These are phyloP conservation scores for Sarcophaga carnaria DNA, from an alignment of 2,888 invertebrate genomes.

Conservation along the genomic window DNA sequence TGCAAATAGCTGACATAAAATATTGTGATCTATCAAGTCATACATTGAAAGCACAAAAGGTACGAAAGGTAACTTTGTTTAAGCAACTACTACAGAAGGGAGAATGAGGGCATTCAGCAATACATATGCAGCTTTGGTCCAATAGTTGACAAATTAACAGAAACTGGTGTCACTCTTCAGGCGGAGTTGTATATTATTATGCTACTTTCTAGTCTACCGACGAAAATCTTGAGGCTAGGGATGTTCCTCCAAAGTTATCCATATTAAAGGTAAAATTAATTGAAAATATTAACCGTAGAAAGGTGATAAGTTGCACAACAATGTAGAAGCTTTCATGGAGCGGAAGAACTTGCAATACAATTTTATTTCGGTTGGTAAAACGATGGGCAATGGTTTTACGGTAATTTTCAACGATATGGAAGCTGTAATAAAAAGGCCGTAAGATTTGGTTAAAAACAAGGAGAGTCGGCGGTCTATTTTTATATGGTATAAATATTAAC, in stretches of 20 bases:
- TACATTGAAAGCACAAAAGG: background rate
- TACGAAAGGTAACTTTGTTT: conserved; percentile 36
- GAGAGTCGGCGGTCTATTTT: conserved; percentile 27
- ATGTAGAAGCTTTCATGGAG: conserved; percentile 34
- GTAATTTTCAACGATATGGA: conserved; percentile 83
- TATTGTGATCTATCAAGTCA: no score
- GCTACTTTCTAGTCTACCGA: conserved; percentile 9
- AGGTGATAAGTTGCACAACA: background rate
- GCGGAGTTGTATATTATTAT: conserved; percentile 34
- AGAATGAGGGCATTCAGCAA: conserved; percentile 36
- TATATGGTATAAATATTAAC: conserved; percentile 34
- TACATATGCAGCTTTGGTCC: conserved; percentile 35
- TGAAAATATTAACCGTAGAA: conserved; percentile 1
- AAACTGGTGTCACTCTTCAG: background rate
- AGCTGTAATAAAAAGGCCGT: background rate
- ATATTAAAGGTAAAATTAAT: conserved; percentile 24
- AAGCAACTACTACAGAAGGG: conserved; percentile 60
- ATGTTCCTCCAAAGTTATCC: conserved; percentile 2
- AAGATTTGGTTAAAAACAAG: background rate
- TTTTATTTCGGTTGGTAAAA: conserved; percentile 45
- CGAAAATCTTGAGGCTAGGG: conserved; percentile 13
- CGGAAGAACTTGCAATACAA: conserved; percentile 41
- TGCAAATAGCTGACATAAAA: no score
- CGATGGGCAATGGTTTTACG: conserved; percentile 5
- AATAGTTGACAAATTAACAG: conserved; percentile 34